Evolutionary conservation across 1,140 invertebrate genomes (phyloP), one percentile per base, ranked within the genome.

Genomic region (Magallana ariakensis): DNA sequence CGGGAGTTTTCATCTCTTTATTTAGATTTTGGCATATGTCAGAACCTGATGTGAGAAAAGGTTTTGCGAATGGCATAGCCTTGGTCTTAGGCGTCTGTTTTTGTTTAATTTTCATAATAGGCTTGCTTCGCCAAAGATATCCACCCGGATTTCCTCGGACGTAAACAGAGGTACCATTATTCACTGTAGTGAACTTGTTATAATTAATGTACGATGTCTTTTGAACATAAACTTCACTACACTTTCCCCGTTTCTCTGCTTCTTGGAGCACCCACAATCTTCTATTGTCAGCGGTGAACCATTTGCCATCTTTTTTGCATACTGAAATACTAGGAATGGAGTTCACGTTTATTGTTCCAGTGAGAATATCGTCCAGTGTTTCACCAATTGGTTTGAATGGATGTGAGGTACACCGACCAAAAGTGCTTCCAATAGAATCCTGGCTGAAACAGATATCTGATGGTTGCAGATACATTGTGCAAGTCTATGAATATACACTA

Each of bases 361-460:
- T 22, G 13, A 87, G 46, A 26, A 87, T 19, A 10, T 87, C 56
- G 19, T 87, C 86, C 33, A 87, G 33, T 0, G 86, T 83, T 83
- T 87, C 53, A 5, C 86, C 86, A 13, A 87, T 80, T 56, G 6
- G 53, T n/a, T 9, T 80, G 57, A 54, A 56, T 7, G 58, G 26
- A 53, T 87, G 82, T 7, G 3, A n/a, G 11, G 81, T 83, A 22
- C 57, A 75, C 53, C 16, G 7, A 0, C 86, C 86, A 58, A 87
- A 87, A n/a, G n/a, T 84, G 13, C 57, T 87, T 33, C 56, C 26
- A 57, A 84, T 75, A 16, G 86, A 87, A 46, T 87, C 86, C 75
- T 87, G 86, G 19, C 80, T 83, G 54, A 70, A 87, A 80, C 81
- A 58, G 56, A 87, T 87, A 53, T 87, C 86, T 9, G 81, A 83